Base-by-base conservation (phyloP, 1,140 invertebrate genomes). In the Leptopilina clavipes region DNA sequence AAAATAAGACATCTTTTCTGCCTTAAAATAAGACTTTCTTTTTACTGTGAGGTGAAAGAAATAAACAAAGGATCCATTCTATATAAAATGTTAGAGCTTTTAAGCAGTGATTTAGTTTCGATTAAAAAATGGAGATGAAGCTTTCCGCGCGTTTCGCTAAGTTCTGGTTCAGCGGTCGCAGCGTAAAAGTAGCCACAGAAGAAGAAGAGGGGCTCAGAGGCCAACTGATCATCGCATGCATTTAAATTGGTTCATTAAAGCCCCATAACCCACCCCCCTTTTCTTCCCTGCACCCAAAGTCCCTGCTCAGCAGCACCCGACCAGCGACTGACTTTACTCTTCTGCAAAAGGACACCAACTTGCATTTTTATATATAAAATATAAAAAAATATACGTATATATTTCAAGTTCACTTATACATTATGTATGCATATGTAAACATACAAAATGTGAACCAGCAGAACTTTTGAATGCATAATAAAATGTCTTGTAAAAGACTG, bases 201-300 rank as follows among this genome's bases (percentile, higher is more conserved):
- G 82, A 86, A 88, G 87, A 89, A 86, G 86, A 89, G 87, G 14
- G 86, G 85, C 87, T 89, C 84, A 87, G 87, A 89, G 87, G 89
- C 87, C 87, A 90, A 90, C 88, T 89, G 89, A 90, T 90, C 88
- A 90, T 90, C 89, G 89, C 86, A 90, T 90, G 89, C 89, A 90
- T 90, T 90, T 90, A 90, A 90, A 90, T 90, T 90, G 89, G 89
- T 90, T 90, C 89, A 90, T 90, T 90, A 90, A 90, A 90, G 86
- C 87, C 82, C 81, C 82, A 79, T 81, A 78, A 18, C 82, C 79
- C 77, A 83, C 82, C 83, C 37, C 75, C 76, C 80, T 81, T 78
- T 37, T 73, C 76, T 79, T 81, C 76, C n/a, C n/a, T n/a, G n/a
- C n/a, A n/a, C 81, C 77, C 72, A 71, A 71, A 76, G 70, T 71